phyloP scores from a whole-genome alignment of 1,140 invertebrate genomes.

The Penaeus indicus region DNA sequence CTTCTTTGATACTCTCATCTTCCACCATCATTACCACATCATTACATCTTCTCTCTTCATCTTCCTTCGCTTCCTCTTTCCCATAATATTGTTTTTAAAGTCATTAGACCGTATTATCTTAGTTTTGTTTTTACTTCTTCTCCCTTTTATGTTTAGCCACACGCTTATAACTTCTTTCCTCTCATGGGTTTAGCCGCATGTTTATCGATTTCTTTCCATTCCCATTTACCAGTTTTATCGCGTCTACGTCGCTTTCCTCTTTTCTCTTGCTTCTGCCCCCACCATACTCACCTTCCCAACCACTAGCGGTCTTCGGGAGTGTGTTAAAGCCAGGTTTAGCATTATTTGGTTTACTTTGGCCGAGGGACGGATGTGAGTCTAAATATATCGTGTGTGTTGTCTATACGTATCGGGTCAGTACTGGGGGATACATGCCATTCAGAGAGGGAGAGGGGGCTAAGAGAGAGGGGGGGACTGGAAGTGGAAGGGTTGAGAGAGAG shows the following conservation, averaged over 20 bases:
- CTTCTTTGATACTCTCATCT: background rate
- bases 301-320: no score
- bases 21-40: background rate
- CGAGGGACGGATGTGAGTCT: no score
- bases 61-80: background rate
- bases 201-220: background rate
- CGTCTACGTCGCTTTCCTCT: background rate
- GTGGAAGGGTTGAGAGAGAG: background rate
- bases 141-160: background rate
- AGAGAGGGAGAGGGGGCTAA: no score
- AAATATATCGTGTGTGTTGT: no score
- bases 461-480: background rate
- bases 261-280: no score
- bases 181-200: background rate
- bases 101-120: no score
- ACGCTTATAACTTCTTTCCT: no score
- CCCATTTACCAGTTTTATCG: background rate
- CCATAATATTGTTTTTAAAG: background rate
- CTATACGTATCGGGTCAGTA: no score
- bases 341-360: no score
- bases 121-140: background rate
- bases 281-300: no score
- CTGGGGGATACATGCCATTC: no score
- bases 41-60: background rate
- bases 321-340: no score